These are phyloP conservation scores for Clarias platycephalus DNA, from an alignment of 2,797 vertebrate genomes.

Conservation along the genomic window DNA sequence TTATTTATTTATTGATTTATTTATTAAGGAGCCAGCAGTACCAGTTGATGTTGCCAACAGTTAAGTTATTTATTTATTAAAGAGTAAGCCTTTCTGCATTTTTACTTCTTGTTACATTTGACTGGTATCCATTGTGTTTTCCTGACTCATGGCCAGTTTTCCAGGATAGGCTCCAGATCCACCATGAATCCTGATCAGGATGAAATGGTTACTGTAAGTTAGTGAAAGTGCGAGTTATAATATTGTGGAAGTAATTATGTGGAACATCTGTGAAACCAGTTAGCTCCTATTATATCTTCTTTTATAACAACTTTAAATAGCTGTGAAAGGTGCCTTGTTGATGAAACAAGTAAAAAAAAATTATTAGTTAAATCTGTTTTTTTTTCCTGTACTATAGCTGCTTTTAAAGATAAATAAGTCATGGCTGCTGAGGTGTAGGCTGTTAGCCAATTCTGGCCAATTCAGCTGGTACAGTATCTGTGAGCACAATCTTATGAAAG, in stretches of 20 bases:
- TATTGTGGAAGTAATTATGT: not conserved
- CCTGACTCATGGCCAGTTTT: not conserved
- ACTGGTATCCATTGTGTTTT: not conserved
- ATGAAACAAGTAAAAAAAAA: not conserved
- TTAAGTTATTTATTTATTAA: not conserved
- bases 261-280: not conserved
- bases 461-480: too few relatives aligned
- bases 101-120: not conserved
- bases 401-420: not conserved
- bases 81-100: not conserved
- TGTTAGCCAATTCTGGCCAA: not conserved
- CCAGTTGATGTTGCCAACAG: not conserved
- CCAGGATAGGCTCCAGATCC: not conserved
- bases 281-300: not conserved
- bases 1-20: not conserved
- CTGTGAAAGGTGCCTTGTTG: not conserved
- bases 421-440: not conserved
- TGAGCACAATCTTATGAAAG: too few relatives aligned
- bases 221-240: not conserved
- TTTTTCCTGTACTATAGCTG: not conserved
- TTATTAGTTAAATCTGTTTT: not conserved
- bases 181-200: not conserved
- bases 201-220: not conserved
- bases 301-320: not conserved
- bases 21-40: not conserved